A percentile compares a stretch with the other conserved stretches of the same genome.
These are phyloP conservation scores for Lordiphosa stackelbergi DNA, from an alignment of 1,140 invertebrate genomes.

Conservation along the genomic window DNA sequence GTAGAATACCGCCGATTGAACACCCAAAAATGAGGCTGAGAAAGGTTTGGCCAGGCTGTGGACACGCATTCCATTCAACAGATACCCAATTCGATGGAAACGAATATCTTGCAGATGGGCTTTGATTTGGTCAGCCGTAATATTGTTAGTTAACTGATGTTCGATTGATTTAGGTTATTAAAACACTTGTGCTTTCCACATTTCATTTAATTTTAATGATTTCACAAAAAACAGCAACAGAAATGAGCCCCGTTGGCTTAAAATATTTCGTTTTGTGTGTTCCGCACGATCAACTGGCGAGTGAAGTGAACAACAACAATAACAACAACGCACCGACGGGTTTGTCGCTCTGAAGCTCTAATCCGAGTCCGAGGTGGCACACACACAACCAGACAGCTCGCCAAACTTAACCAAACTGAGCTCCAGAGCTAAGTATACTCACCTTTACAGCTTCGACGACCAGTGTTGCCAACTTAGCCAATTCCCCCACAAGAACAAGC, in stretches of 20 bases:
- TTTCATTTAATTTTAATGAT: conserved; percentile 42
- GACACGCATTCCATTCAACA: conserved; percentile 51
- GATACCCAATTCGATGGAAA: conserved; percentile 24
- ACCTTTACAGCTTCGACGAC: too few relatives aligned
- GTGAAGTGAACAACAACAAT: conserved; percentile 13
- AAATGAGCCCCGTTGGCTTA: conserved; percentile 13
- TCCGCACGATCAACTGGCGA: conserved; percentile 51
- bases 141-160: too few relatives aligned
- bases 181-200: conserved; percentile 34
- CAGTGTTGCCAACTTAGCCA: too few relatives aligned
- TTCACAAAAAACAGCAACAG: conserved; percentile 26
- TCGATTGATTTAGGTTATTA: conserved; percentile 13
- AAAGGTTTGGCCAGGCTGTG: conserved; percentile 30
- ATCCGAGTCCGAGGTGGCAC: conserved; percentile 21
- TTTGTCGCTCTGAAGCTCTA: conserved; percentile 37
- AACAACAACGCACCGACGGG: conserved; percentile 36
- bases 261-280: conserved; percentile 15
- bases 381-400: conserved; percentile 52
- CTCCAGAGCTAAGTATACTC: conserved; percentile 34
- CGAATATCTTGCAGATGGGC: conserved; percentile 27
- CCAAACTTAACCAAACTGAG: conserved; percentile 62
- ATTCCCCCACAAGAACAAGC: too few relatives aligned
- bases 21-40: conserved; percentile 13
- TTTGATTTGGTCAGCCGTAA: conserved; percentile 1
- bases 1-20: conserved; percentile 19